Conservation (phyloP, 2,888 invertebrate genomes). For the Eutolmus rufibarbis region DNA sequence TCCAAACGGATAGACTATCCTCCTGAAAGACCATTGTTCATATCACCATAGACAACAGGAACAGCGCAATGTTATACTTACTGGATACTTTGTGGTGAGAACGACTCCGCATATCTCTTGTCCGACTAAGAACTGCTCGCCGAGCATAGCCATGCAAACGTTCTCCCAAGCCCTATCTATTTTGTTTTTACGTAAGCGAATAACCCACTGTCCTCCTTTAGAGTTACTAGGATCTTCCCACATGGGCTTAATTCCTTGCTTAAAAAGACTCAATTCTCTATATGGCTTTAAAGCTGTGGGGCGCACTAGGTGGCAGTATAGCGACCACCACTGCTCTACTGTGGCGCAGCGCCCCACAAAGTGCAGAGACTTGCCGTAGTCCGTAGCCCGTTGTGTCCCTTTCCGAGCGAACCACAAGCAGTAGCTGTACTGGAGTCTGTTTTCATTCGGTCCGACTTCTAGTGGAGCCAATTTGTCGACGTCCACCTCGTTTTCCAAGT, state of each 20-base stretch:
- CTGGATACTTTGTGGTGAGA: constrained; percentile 87
- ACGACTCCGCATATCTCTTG: constrained; percentile 98
- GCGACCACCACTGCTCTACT: constrained; percentile 98
- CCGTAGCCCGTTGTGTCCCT: constrained; percentile 62
- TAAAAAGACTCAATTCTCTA: constrained; percentile 95
- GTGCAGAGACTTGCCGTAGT: constrained; percentile 72
- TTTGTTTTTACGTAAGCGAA: constrained; percentile 91
- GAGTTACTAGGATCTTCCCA: constrained; percentile 99
- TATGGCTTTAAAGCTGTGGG: constrained; percentile 90
- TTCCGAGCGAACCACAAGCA: constrained; percentile 86
- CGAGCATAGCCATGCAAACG: constrained; percentile 96
- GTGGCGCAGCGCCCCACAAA: constrained; percentile 86
- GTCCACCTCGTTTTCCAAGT: constrained; percentile 69
- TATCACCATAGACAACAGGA: neutral
- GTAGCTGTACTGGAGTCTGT: constrained; percentile 91
- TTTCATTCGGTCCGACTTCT: constrained; percentile 83
- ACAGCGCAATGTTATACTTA: constrained; percentile 52
- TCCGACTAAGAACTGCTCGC: constrained; percentile 98
- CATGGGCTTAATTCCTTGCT: constrained; percentile 97
- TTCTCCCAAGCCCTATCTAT: constrained; percentile 99
- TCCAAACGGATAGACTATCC: constrained; percentile 97
- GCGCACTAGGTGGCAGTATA: constrained; percentile 90
- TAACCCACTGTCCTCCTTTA: constrained; percentile 98
- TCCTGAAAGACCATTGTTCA: constrained; percentile 68
- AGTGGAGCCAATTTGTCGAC: constrained; percentile 68